A percentile compares a stretch with the other conserved stretches of the same genome.
Conservation (phyloP, 2,888 invertebrate species). For the Phyllotreta striolata region DNA sequence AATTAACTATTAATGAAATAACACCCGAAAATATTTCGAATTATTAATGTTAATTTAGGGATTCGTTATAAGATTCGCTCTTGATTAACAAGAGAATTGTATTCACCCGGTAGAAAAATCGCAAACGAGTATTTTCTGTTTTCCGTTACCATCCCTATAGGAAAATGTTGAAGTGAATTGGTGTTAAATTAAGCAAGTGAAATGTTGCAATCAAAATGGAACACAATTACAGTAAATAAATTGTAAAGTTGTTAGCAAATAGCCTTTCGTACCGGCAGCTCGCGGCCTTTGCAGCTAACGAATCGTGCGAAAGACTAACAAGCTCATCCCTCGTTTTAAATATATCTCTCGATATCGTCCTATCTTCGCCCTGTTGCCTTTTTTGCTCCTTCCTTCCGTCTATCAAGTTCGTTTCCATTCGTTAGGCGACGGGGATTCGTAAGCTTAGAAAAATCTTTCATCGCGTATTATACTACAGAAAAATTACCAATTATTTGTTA, state of each 20-base stretch:
- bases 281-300: slow-evolving; percentile 52
- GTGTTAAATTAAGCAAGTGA: slow-evolving; percentile 50
- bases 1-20: neutral
- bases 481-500: too few species aligned
- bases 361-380: slow-evolving; percentile 21
- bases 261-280: slow-evolving; percentile 49
- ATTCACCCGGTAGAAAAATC: neutral
- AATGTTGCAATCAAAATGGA: slow-evolving; percentile 52
- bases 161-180: slow-evolving; percentile 40
- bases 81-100: too few species aligned
- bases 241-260: slow-evolving; percentile 53
- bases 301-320: slow-evolving; percentile 54
- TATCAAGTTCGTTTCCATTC: slow-evolving; percentile 23
- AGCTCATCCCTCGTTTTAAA: slow-evolving; percentile 51
- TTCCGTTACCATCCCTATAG: slow-evolving; percentile 14
- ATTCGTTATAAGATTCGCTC: too few species aligned
- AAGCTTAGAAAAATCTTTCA: too few species aligned
- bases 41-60: neutral
- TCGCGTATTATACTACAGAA: too few species aligned
- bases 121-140: slow-evolving; percentile 2
- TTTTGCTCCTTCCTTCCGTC: slow-evolving; percentile 22
- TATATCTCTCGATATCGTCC: slow-evolving; percentile 43
- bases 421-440: slow-evolving; percentile 13
- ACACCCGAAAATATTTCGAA: neutral
- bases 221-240: slow-evolving; percentile 54